Percentiles rank a stretch among this genome's conserved stretches.
Conservation (phyloP, 2,113 vertebrate genomes). For the Psammodynastes pulverulentus region DNA sequence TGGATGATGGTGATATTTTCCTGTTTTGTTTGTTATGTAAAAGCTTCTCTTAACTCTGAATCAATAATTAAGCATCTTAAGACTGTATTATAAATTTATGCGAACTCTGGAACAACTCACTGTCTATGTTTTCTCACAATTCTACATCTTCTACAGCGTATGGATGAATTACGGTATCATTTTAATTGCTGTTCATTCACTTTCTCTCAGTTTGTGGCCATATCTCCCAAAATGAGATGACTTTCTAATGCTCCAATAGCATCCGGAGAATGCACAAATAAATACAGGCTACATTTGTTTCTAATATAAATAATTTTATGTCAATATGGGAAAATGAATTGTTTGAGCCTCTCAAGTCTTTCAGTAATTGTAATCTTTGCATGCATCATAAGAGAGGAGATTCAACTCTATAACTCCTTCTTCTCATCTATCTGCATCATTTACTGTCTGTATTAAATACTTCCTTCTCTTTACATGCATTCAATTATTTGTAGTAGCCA, state of each 20-base stretch:
- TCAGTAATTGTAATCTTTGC: conserved; percentile 23
- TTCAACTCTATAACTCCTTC: not conserved
- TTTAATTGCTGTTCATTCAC: conserved; percentile 64
- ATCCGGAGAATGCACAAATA: not conserved
- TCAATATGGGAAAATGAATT: not conserved
- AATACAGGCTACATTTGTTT: conserved; percentile 13
- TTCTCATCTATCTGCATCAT: conserved; percentile 9
- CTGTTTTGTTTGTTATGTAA: conserved; percentile 54
- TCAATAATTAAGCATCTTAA: conserved; percentile 66
- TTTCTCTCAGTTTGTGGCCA: conserved; percentile 58
- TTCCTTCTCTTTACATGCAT: not conserved
- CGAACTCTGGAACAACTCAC: conserved; percentile 58
- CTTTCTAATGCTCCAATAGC: not conserved
- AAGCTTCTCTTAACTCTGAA: conserved; percentile 57
- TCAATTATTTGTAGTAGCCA: not conserved
- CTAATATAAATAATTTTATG: conserved; percentile 5
- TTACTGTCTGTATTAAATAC: not conserved
- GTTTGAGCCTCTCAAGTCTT: not conserved
- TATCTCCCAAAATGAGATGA: conserved; percentile 55
- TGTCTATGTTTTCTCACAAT: not conserved
- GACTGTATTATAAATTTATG: conserved; percentile 67
- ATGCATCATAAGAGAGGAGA: not conserved
- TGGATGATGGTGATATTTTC: conserved; percentile 22
- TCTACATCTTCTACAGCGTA: conserved; percentile 3
- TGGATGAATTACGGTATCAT: conserved; percentile 39